phyloP scores from a whole-genome alignment of 2,113 vertebrate species.

The Sylvicapra grimmia region DNA sequence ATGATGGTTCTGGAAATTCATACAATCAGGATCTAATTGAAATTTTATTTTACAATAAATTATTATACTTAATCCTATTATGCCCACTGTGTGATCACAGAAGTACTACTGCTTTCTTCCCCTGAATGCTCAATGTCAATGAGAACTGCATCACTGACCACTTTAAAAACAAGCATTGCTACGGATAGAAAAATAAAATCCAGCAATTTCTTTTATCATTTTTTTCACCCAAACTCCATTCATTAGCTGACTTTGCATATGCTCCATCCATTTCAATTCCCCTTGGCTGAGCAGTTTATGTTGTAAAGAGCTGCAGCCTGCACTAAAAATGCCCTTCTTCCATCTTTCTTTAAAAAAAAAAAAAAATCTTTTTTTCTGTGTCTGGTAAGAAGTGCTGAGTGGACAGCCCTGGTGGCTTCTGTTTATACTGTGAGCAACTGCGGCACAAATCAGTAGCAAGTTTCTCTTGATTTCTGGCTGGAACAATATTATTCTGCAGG shows the following conservation, averaged over 20 bases:
- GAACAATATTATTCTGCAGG: conserved; percentile 23
- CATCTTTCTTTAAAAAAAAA: conserved; percentile 45
- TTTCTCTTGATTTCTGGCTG: conserved; percentile 45
- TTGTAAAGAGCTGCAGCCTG: conserved; percentile 37
- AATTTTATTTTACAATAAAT: conserved; percentile 33
- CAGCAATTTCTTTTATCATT: conserved; percentile 7
- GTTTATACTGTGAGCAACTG: conserved; percentile 42
- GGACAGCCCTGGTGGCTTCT: conserved; percentile 37
- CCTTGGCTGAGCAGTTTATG: conserved; percentile 41
- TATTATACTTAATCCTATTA: not conserved
- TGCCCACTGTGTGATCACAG: not conserved
- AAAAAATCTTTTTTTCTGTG: not conserved
- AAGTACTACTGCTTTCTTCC: not conserved
- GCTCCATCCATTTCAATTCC: conserved; percentile 38
- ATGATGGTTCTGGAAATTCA: not conserved
- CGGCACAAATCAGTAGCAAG: conserved; percentile 23
- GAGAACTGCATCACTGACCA: not conserved
- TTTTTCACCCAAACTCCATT: conserved; percentile 6
- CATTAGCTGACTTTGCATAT: conserved; percentile 42
- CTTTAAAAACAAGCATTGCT: conserved; percentile 9
- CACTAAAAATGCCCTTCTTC: conserved; percentile 48
- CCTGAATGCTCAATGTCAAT: not conserved
- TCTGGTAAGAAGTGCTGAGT: conserved; percentile 60
- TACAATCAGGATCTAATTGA: not conserved
- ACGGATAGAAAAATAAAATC: not conserved